Conservation (phyloP, 2,113 vertebrate genomes). For the Mormyrus lacerda region DNA sequence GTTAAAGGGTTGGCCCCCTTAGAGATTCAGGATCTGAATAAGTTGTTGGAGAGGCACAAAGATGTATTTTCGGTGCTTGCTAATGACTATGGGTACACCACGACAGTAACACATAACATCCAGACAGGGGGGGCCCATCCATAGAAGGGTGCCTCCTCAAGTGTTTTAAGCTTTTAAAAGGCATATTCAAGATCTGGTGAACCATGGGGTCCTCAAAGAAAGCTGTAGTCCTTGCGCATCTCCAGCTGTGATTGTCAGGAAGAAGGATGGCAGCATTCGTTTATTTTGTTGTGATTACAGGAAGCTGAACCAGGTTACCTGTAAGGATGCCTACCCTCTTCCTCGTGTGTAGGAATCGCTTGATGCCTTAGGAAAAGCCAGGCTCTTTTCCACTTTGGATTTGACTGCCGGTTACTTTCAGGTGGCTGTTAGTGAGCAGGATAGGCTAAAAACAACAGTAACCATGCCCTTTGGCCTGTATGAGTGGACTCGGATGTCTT, state of each 20-base stretch:
- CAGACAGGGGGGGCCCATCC: background rate
- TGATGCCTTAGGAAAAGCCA: background rate
- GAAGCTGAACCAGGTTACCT: too few relatives aligned
- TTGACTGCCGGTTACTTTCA: background rate
- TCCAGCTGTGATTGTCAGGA: background rate
- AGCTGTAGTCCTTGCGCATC: background rate
- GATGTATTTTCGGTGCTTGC: background rate
- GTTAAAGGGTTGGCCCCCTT: too few relatives aligned
- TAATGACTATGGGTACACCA: background rate
- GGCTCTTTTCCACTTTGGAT: background rate
- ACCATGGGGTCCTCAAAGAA: background rate
- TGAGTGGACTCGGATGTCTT: background rate
- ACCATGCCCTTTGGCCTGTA: background rate
- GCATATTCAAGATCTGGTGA: too few relatives aligned
- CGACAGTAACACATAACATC: too few relatives aligned
- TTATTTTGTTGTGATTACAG: too few relatives aligned
- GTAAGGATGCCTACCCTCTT: background rate
- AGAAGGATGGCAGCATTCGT: too few relatives aligned
- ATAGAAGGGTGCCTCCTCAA: too few relatives aligned
- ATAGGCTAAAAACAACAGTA: background rate
- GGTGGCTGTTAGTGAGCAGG: background rate
- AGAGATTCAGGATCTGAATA: background rate
- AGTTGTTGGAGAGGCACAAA: conserved; percentile 1
- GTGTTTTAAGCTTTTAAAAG: too few relatives aligned
- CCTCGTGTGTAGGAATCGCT: background rate